These are phyloP conservation scores for Hydrozoanthus gracilis DNA, from an alignment of 92 coral and sea anemone species.

Conservation along the genomic window DNA sequence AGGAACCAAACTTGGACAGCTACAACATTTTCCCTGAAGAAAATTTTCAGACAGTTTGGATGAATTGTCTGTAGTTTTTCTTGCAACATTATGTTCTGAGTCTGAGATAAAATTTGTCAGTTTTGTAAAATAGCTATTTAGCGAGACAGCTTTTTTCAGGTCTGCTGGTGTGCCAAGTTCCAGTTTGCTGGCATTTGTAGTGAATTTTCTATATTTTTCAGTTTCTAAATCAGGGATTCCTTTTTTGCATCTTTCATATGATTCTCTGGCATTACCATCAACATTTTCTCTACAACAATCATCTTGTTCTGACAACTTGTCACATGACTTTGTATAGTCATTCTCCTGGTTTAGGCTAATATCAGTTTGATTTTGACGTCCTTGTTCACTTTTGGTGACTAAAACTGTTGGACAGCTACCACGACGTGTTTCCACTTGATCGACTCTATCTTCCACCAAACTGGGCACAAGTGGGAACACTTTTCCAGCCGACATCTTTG, in stretches of 20 bases:
- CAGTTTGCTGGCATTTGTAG: not conserved
- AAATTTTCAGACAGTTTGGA: constrained; percentile 60
- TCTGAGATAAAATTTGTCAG: not conserved
- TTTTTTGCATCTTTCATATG: not conserved
- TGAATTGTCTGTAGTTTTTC: constrained; percentile 2
- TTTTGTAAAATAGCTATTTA: constrained; percentile 48
- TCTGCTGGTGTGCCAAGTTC: constrained; percentile 25
- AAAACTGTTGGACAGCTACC: constrained; percentile 21
- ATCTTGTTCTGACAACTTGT: not conserved
- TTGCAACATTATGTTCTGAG: not conserved
- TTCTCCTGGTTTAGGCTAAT: not conserved
- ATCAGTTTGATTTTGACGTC: not conserved
- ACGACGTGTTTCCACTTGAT: not conserved
- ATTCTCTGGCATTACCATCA: not conserved
- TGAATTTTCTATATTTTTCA: not conserved
- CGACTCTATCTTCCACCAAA: not conserved
- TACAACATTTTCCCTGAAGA: constrained; percentile 74
- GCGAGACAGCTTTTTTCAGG: constrained; percentile 60
- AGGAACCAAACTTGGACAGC: constrained; percentile 74
- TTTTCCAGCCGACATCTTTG: constrained; percentile 49
- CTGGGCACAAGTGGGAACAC: not conserved
- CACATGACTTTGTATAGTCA: not conserved
- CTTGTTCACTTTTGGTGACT: not conserved
- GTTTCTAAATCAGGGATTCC: not conserved
- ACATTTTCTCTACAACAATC: not conserved